Conservation (phyloP, 2,113 vertebrate species). For the Anas platyrhynchos region DNA sequence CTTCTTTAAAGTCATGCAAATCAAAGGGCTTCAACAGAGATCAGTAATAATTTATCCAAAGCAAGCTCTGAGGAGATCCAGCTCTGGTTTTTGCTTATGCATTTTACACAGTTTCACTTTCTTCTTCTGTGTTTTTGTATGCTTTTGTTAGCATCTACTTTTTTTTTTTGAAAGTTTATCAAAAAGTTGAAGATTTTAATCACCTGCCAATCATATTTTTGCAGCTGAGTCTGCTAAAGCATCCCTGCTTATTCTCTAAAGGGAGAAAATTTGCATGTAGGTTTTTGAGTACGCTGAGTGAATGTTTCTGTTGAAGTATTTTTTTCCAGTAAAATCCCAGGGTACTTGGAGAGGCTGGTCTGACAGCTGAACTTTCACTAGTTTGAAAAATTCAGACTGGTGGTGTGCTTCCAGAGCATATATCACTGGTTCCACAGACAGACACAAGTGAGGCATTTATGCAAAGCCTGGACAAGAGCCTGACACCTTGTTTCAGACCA, state of each 20-base stretch:
- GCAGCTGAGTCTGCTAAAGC: slow-evolving; percentile 9
- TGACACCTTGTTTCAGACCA: neutral
- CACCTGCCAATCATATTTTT: slow-evolving; percentile 15
- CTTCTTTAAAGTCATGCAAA: neutral
- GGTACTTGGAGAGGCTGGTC: slow-evolving; percentile 26
- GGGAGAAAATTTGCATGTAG: slow-evolving; percentile 40
- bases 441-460: neutral
- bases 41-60: neutral
- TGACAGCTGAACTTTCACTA: slow-evolving; percentile 45
- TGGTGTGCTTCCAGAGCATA: neutral
- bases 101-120: neutral
- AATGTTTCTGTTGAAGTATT: slow-evolving; percentile 31
- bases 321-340: slow-evolving; percentile 54
- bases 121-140: neutral
- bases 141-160: neutral
- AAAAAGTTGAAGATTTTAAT: slow-evolving; percentile 14
- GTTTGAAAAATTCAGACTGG: slow-evolving; percentile 36
- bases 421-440: neutral
- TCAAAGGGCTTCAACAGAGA: neutral
- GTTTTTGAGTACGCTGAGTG: slow-evolving; percentile 18
- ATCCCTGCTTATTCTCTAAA: slow-evolving; percentile 1
- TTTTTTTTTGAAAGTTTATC: neutral
- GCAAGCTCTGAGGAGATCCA: neutral
- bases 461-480: neutral
- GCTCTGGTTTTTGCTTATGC: neutral